A percentile compares a stretch with the other conserved stretches of the same genome.
Evolutionary conservation across 2,797 vertebrate genomes (phyloP).

Genomic region (Tinamus major): DNA sequence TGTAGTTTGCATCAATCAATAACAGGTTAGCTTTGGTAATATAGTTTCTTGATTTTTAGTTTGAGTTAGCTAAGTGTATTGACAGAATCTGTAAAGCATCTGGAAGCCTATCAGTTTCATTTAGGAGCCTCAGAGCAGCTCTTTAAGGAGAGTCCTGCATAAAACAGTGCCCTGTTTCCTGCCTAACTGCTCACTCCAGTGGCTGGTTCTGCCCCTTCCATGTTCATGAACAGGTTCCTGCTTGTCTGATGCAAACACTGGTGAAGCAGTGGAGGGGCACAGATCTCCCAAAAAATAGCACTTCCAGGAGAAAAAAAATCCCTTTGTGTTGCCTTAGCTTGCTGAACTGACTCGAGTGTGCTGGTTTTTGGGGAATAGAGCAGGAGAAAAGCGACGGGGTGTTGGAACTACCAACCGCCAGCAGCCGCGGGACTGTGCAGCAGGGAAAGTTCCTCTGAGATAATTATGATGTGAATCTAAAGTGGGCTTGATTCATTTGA

Average conservation of each 20-base stretch:
- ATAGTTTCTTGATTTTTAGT: conserved; percentile 51
- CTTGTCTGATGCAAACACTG: background rate
- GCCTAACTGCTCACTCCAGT: accelerated
- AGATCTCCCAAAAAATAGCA: background rate
- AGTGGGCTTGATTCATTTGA: background rate
- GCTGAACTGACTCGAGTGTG: background rate
- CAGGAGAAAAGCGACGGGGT: background rate
- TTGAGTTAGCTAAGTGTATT: conserved; percentile 37
- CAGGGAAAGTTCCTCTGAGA: background rate
- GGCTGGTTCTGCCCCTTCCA: background rate
- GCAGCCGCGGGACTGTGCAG: background rate
- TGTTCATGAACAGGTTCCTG: accelerated
- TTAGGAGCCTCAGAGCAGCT: accelerated
- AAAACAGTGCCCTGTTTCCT: background rate
- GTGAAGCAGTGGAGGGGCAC: background rate
- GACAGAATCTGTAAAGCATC: background rate
- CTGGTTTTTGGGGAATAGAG: background rate
- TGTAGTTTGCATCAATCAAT: conserved; percentile 34
- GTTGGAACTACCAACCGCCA: background rate
- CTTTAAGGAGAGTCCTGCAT: background rate
- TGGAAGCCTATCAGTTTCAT: background rate
- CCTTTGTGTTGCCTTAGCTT: background rate
- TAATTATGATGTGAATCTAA: background rate
- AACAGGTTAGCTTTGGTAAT: conserved; percentile 48
- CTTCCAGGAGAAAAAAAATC: too few species aligned